These are phyloP conservation scores for Tretioscincus oriximinensis DNA, from an alignment of 2,113 vertebrate species.

Conservation along the genomic window DNA sequence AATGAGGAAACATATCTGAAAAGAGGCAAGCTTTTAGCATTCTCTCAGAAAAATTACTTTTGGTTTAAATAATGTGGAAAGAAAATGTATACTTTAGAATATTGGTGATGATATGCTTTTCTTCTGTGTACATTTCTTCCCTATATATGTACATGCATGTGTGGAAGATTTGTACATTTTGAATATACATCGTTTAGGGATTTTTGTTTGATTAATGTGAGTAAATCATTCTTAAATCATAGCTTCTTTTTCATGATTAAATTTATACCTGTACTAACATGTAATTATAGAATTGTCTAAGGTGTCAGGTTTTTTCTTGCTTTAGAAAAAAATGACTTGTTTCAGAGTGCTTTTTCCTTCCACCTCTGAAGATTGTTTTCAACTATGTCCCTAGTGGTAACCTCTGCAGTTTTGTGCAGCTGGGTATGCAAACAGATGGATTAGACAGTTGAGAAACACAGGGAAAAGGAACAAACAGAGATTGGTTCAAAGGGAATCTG, in stretches of 20 bases:
- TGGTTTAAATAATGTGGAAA: no score
- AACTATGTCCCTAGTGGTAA: not conserved
- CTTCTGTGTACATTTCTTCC: not conserved
- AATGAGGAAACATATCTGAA: not conserved
- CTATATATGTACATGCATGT: not conserved
- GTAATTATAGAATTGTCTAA: not conserved
- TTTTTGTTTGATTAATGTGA: not conserved
- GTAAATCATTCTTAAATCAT: not conserved
- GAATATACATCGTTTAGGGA: not conserved
- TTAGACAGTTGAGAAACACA: not conserved
- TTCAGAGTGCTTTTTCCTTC: not conserved
- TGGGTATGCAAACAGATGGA: constrained; percentile 1
- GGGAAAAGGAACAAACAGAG: not conserved
- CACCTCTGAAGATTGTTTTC: not conserved
- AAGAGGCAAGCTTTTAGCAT: no score
- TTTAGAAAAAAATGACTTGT: not conserved
- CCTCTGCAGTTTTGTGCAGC: not conserved
- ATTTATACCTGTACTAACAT: not conserved
- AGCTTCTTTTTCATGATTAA: not conserved
- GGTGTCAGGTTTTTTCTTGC: not conserved
- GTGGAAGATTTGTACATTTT: not conserved
- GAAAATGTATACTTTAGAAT: not conserved
- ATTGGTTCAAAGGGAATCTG: constrained; percentile 19
- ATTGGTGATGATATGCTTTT: not conserved
- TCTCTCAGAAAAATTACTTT: no score